These are phyloP conservation scores for Oscheius sp. DNA, from an alignment of 2,888 invertebrate species.

Conservation along the genomic window DNA sequence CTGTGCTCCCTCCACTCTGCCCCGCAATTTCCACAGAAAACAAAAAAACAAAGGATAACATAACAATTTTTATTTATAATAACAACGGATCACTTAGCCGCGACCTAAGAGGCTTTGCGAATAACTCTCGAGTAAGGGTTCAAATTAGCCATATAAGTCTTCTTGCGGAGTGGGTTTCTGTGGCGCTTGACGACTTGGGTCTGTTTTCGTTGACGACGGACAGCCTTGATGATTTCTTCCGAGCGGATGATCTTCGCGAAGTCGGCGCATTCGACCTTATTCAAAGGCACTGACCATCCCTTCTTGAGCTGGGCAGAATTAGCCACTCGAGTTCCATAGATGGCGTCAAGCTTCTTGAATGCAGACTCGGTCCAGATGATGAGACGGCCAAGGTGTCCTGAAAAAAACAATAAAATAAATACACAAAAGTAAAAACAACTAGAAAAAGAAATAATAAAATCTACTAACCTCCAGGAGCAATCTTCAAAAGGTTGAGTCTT, in stretches of 20 bases:
- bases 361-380: constrained; percentile 99
- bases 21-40: constrained; percentile 4
- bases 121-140: constrained; percentile 94
- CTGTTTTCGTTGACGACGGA: constrained; percentile 78
- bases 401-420: no score
- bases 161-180: constrained; percentile 92
- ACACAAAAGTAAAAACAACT: background rate
- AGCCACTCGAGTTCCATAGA: constrained; percentile 84
- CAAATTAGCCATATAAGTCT: constrained; percentile 84
- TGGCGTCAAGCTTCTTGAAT: constrained; percentile 86
- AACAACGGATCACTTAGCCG: constrained; percentile 56
- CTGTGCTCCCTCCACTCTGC: constrained; percentile 6
- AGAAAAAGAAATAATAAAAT: no score
- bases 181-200: constrained; percentile 81
- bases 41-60: constrained; percentile 26
- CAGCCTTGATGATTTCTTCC: constrained; percentile 92
- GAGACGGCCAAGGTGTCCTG: constrained; percentile 96
- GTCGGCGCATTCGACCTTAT: constrained; percentile 98
- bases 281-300: constrained; percentile 74
- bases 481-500: constrained; percentile 89
- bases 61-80: constrained; percentile 48
- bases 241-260: constrained; percentile 90
- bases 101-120: constrained; percentile 75
- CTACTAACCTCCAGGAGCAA: constrained; percentile 81
- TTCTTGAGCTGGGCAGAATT: constrained; percentile 82